phyloP scores from a whole-genome alignment of 2,888 invertebrate species.

The Scaptomyza parva region DNA sequence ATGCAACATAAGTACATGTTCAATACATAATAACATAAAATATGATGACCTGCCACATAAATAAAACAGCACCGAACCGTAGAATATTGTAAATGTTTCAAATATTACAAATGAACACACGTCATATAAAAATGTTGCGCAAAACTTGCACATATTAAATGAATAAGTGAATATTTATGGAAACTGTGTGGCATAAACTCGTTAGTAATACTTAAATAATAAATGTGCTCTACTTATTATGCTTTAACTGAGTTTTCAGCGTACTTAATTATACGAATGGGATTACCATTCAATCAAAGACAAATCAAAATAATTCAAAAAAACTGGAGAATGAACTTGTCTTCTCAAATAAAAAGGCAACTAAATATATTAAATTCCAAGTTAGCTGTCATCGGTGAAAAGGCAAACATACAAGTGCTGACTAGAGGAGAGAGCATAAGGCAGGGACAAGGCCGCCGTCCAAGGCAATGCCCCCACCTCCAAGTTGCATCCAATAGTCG shows the following conservation, averaged over 20 bases:
- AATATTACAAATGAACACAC: conserved; percentile 64
- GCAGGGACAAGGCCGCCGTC: conserved; percentile 7
- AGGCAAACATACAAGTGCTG: conserved; percentile 69
- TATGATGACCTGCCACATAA: conserved; percentile 71
- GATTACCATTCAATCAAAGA: conserved; percentile 34
- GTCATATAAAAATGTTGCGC: conserved; percentile 50
- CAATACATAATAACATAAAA: conserved; percentile 74
- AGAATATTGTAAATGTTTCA: conserved; percentile 43
- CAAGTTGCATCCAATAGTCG: conserved; percentile 58
- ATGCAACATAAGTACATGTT: conserved; percentile 74
- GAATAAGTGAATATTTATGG: neutral
- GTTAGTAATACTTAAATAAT: too few species aligned
- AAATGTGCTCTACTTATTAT: too few species aligned
- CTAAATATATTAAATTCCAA: conserved; percentile 68
- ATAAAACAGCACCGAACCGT: conserved; percentile 53
- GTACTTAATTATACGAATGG: conserved; percentile 52
- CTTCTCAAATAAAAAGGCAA: conserved; percentile 62
- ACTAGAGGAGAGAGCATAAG: conserved; percentile 9
- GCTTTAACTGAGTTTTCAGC: too few species aligned
- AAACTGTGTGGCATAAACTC: neutral
- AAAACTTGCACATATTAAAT: conserved; percentile 9
- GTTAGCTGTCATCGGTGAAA: conserved; percentile 43
- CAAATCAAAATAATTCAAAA: conserved; percentile 29
- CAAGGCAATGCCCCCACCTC: conserved; percentile 1
- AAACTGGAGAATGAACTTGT: conserved; percentile 41